Evolutionary conservation across 1,140 invertebrate genomes (phyloP), one percentile per base, ranked within the genome.

Genomic region (Polyergus mexicanus): DNA sequence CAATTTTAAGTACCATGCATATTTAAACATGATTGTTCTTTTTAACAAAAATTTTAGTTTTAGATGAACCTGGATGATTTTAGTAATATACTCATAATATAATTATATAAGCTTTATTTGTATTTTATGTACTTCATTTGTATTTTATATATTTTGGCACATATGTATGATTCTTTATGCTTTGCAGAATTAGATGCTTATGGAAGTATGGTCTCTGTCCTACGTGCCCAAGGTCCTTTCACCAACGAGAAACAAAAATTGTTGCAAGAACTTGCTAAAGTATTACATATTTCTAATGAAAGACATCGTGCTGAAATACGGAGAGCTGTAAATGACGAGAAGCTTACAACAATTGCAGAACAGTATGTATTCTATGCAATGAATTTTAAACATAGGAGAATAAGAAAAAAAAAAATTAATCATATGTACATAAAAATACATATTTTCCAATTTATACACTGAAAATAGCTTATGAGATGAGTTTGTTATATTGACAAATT

Each of bases 291-390:
- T 93, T 97, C 98, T 69, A 96, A 97, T 92, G 98, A 99, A 94
- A 96, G 98, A 88, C 98, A 99, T 94, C 97, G 97, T 89, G 98
- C 98, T 85, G 98, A 99, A 96, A 96, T 98, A 89, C 95, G 98
- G 86, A 96, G 98, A 92, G 98, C 98, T 86, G 97, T 98, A 81
- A 99, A 98, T 95, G 98, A 99, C 95, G 98, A 99, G 94, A 97
- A 97, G 94, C 95, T 99, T 74, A 96, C 97, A 89, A 98, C 97
- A 66, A 98, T 99, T 94, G 98, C 98, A 90, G 97, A 98, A 93
- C 97, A 97, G 98, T 98, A 96, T 96, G 96, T 94, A 90, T 85
- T 81, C 25, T 25, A 19, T 16, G 38, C 1, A 65, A 13, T 80
- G 6, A 58, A 71, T 41, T 44, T 44, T 19, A 81, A n/a, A 68